phyloP scores from a whole-genome alignment of 2,797 vertebrate genomes.

The Scolopax bukidnonensis region DNA sequence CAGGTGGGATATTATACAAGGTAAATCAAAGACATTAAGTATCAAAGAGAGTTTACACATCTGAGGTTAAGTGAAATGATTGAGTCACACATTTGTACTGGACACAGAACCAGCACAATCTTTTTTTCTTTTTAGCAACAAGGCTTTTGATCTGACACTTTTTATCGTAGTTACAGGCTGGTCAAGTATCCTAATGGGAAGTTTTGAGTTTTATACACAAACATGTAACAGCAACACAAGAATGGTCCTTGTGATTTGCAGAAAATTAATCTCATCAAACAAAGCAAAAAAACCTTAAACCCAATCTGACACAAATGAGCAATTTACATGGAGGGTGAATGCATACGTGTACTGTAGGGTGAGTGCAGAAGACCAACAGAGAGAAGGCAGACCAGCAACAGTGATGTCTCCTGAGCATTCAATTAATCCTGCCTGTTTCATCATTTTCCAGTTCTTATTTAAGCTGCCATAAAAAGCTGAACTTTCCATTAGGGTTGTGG shows the following conservation, averaged over 20 bases:
- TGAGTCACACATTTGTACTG: neutral
- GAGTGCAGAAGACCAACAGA: neutral
- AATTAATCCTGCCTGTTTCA: constrained; percentile 35
- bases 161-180: neutral
- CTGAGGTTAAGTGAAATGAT: neutral
- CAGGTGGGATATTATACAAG: neutral
- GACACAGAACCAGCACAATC: neutral
- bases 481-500: constrained; percentile 48
- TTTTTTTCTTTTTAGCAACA: neutral
- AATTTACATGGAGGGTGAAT: neutral
- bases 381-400: neutral
- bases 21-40: neutral
- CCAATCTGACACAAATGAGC: neutral
- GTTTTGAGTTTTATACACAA: constrained; percentile 52
- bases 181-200: constrained; percentile 36
- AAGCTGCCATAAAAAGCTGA: constrained; percentile 49
- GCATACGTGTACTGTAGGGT: neutral
- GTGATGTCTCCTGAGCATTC: neutral
- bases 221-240: neutral
- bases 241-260: neutral
- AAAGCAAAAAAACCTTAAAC: neutral
- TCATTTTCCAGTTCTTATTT: constrained; percentile 55
- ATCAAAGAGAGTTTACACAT: neutral
- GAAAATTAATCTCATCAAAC: neutral
- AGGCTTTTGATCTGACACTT: constrained; percentile 11